These are phyloP conservation scores for Clangula hyemalis DNA, from an alignment of 2,797 vertebrate species.

Conservation along the genomic window DNA sequence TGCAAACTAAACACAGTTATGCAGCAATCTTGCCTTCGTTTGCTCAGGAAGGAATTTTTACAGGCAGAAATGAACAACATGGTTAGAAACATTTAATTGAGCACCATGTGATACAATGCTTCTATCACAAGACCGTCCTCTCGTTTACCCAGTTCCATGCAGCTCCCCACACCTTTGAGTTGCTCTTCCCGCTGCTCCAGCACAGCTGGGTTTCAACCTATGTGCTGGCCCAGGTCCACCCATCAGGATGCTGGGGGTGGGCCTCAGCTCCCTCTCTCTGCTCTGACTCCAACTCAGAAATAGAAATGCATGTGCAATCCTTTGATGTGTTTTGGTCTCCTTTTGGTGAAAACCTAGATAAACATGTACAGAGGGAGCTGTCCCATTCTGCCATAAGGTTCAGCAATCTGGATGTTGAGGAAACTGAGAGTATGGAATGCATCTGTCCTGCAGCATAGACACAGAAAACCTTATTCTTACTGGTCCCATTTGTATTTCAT, in stretches of 20 bases:
- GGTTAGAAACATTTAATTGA: background rate
- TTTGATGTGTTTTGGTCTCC: background rate
- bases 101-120: background rate
- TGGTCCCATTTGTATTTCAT: background rate
- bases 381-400: background rate
- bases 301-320: rapidly evolving
- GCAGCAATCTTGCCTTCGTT: background rate
- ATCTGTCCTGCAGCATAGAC: background rate
- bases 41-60: background rate
- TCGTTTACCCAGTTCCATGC: background rate
- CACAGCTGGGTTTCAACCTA: rapidly evolving
- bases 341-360: background rate
- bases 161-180: rapidly evolving
- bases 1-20: background rate
- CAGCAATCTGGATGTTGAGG: background rate
- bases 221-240: rapidly evolving
- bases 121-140: background rate
- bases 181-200: background rate
- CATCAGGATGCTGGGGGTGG: background rate
- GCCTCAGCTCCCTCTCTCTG: background rate
- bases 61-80: background rate
- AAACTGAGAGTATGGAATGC: background rate
- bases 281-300: background rate
- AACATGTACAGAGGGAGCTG: background rate
- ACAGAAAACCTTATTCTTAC: background rate